Conservation (phyloP, 2,113 vertebrate species). For the Galeopterus variegatus region DNA sequence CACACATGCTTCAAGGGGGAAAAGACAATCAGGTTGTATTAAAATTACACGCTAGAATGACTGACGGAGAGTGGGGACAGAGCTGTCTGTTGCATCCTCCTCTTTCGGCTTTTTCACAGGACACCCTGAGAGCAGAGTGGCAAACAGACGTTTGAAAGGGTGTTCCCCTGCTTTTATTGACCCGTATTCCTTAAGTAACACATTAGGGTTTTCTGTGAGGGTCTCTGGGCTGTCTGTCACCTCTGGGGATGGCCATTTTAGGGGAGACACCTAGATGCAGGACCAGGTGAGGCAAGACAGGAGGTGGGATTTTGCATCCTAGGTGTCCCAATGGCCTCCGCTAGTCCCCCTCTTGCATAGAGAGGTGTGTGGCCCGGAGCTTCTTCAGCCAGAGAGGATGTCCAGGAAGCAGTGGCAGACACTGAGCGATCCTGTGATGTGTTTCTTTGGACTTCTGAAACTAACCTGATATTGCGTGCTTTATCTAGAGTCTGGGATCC, state of each 20-base stretch:
- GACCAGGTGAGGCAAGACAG: not conserved
- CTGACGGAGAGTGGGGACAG: not conserved
- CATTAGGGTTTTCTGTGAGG: not conserved
- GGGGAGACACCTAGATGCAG: not conserved
- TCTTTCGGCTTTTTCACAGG: conserved; percentile 47
- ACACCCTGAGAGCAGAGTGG: conserved; percentile 18
- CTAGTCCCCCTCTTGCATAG: not conserved
- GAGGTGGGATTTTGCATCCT: not conserved
- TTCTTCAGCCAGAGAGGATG: not conserved
- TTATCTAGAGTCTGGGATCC: conserved; percentile 80
- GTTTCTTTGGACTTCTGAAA: conserved; percentile 70
- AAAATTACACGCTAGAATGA: conserved; percentile 53
- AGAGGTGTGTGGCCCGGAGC: not conserved
- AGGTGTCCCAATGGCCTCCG: not conserved
- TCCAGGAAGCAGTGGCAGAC: not conserved
- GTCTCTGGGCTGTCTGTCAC: conserved; percentile 3
- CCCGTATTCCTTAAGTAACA: conserved; percentile 42
- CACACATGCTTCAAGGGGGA: conserved; percentile 67
- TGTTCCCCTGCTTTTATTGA: conserved; percentile 39
- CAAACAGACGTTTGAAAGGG: conserved; percentile 48
- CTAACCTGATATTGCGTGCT: conserved; percentile 73
- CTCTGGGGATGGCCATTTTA: conserved; percentile 45
- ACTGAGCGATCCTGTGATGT: conserved; percentile 17
- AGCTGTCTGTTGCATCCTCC: not conserved
- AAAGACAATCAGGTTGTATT: conserved; percentile 79